Conservation (phyloP, 37 sponge, comb jelly and placozoan species). For the Chondrosia reniformis region DNA sequence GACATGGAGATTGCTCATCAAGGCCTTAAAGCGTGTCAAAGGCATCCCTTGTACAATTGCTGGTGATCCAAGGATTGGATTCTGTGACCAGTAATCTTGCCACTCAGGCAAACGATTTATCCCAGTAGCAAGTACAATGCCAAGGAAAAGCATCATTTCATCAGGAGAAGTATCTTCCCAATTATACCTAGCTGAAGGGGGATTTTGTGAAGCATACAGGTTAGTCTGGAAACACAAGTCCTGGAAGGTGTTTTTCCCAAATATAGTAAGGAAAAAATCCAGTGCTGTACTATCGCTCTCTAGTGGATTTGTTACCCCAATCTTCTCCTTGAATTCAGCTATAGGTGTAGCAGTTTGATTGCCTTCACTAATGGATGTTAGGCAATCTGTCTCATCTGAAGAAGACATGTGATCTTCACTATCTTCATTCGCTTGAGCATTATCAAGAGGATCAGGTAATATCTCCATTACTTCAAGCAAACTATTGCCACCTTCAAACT, state of each 20-base stretch:
- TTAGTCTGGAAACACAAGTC: slow-evolving; percentile 2
- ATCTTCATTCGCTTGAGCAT: too few relatives aligned
- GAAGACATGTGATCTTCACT: too few relatives aligned
- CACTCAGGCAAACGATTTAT: slow-evolving; percentile 24
- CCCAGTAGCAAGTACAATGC: slow-evolving; percentile 18
- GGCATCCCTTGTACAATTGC: background rate
- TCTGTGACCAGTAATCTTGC: slow-evolving; percentile 33
- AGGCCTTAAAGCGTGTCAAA: background rate
- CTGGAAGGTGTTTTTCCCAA: background rate
- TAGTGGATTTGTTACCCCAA: too few relatives aligned
- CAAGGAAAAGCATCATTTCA: slow-evolving; percentile 14
- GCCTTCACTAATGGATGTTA: too few relatives aligned
- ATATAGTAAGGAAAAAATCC: background rate
- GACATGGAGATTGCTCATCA: background rate
- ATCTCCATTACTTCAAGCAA: too few relatives aligned
- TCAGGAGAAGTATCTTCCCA: background rate
- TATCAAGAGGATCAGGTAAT: too few relatives aligned
- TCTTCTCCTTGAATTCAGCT: too few relatives aligned
- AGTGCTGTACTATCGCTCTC: background rate
- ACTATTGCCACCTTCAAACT: too few relatives aligned
- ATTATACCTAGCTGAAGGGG: background rate
- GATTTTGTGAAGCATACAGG: background rate
- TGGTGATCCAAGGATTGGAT: background rate
- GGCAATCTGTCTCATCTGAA: too few relatives aligned
- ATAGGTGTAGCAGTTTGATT: too few relatives aligned